Conservation (phyloP, 2,888 invertebrate species). For the Leptarthrus brevirostris region DNA sequence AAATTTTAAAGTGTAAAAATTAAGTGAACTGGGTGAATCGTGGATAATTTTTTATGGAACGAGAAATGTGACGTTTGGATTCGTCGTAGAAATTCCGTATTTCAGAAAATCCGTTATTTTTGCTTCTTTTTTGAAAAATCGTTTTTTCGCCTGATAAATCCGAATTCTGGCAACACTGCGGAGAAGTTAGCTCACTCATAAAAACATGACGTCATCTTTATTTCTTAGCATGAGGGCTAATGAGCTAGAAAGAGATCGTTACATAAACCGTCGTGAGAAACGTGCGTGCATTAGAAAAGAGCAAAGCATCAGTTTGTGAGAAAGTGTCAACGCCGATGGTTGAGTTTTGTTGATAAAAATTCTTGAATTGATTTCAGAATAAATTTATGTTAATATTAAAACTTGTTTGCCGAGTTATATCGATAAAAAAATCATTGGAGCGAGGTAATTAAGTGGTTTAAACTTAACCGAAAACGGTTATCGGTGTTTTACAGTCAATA, state of each 20-base stretch:
- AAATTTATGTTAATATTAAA: slow-evolving; percentile 30
- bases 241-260: too few relatives aligned
- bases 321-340: slow-evolving; percentile 23
- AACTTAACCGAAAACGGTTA: background rate
- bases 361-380: slow-evolving; percentile 10
- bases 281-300: slow-evolving; percentile 15
- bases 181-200: too few relatives aligned
- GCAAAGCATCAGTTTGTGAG: slow-evolving; percentile 16
- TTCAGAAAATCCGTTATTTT: too few relatives aligned
- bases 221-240: background rate
- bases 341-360: slow-evolving; percentile 33
- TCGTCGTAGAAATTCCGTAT: too few relatives aligned
- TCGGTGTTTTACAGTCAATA: background rate
- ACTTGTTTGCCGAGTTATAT: slow-evolving; percentile 19
- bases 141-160: too few relatives aligned
- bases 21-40: too few relatives aligned
- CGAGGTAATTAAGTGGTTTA: slow-evolving; percentile 16
- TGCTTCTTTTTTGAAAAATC: too few relatives aligned
- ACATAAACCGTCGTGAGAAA: background rate
- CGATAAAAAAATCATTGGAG: background rate
- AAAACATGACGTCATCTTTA: slow-evolving; percentile 16
- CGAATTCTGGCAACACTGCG: too few relatives aligned
- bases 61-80: too few relatives aligned
- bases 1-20: too few relatives aligned
- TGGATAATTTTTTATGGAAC: too few relatives aligned